Conservation (phyloP, 2,888 invertebrate species). For the Fissipunctia ypsillon region DNA sequence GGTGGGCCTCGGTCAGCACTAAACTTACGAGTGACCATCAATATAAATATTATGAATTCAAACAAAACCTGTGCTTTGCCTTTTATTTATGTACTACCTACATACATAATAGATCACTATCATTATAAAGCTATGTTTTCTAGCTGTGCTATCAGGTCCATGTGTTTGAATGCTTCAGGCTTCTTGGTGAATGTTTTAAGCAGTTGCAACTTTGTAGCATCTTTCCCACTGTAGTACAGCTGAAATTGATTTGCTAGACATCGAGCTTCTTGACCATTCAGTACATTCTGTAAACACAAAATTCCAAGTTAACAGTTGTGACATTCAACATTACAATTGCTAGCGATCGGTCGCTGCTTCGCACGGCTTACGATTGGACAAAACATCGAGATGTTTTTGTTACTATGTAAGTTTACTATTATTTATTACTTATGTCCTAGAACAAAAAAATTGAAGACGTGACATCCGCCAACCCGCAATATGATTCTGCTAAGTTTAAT, state of each 20-base stretch:
- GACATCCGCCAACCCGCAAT: no score
- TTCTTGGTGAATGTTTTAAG: slow-evolving; percentile 92
- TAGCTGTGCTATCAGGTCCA: slow-evolving; percentile 94
- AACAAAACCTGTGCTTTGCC: slow-evolving; percentile 25
- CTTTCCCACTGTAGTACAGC: slow-evolving; percentile 94
- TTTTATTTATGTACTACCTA: slow-evolving; percentile 41
- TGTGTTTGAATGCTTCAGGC: slow-evolving; percentile 95
- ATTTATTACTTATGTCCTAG: no score
- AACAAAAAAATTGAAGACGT: no score
- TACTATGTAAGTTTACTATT: no score
- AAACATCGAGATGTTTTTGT: no score
- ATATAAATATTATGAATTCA: slow-evolving; percentile 32
- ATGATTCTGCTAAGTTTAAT: no score
- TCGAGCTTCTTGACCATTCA: slow-evolving; percentile 95
- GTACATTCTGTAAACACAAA: slow-evolving; percentile 89
- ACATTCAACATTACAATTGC: neutral
- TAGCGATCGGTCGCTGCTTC: neutral
- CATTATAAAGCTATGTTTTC: slow-evolving; percentile 91
- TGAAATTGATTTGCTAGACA: slow-evolving; percentile 96
- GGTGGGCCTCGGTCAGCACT: neutral
- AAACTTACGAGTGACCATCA: slow-evolving; percentile 13
- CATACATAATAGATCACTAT: neutral
- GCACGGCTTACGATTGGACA: neutral
- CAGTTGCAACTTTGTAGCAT: slow-evolving; percentile 91
- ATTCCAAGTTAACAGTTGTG: slow-evolving; percentile 2